Percentiles rank a stretch among this genome's conserved stretches.
Conservation (phyloP, 2,797 vertebrate species). For the Darevskia nairensis region DNA sequence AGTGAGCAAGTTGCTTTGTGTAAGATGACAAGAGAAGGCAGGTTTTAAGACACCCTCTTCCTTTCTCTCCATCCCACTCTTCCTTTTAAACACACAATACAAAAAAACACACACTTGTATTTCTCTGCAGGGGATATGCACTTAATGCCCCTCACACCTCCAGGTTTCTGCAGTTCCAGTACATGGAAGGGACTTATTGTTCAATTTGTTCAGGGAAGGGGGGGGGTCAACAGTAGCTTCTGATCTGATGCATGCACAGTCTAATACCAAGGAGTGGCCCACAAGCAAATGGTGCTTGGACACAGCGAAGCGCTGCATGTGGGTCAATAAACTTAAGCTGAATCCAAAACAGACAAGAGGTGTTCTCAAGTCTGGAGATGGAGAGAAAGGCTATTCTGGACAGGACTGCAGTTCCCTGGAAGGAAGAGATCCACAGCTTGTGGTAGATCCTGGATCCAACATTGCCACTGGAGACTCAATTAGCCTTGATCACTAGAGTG, state of each 20-base stretch:
- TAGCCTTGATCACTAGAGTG: too few species aligned
- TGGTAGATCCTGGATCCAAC: too few species aligned
- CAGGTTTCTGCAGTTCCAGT: slow-evolving; percentile 56
- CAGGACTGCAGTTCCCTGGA: too few species aligned
- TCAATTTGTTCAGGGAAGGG: slow-evolving; percentile 56
- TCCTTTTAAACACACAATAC: slow-evolving; percentile 57
- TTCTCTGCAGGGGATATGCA: slow-evolving; percentile 62
- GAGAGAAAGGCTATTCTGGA: too few species aligned
- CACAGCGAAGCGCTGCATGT: too few species aligned
- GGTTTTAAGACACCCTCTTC: slow-evolving; percentile 35
- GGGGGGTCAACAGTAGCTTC: slow-evolving; percentile 66
- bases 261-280: slow-evolving; percentile 63
- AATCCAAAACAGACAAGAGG: too few species aligned
- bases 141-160: neutral
- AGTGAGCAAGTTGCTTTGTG: slow-evolving; percentile 54
- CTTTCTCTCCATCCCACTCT: slow-evolving; percentile 27
- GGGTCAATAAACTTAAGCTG: neutral
- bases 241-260: slow-evolving; percentile 57
- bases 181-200: slow-evolving; percentile 64
- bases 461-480: too few species aligned
- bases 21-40: slow-evolving; percentile 63
- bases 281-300: slow-evolving; percentile 19
- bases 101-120: slow-evolving; percentile 46
- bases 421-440: too few species aligned
- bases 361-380: too few species aligned